A percentile compares a stretch with the other conserved stretches of the same genome.
Evolutionary conservation across 2,888 invertebrate genomes (phyloP).

Genomic region (Tineola bisselliella): DNA sequence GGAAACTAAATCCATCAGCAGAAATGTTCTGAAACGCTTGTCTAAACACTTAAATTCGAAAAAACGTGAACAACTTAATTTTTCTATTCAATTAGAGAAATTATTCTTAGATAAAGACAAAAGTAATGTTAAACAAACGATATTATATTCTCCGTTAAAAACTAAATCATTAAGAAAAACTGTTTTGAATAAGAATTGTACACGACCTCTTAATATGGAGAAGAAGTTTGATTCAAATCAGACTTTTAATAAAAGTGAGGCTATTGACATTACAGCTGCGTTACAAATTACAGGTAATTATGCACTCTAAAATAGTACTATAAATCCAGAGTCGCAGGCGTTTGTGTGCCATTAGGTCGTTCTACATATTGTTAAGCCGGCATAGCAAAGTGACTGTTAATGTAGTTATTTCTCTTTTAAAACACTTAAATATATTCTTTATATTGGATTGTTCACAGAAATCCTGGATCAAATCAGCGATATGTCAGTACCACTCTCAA

Average conservation of each 20-base stretch:
- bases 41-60: slow-evolving; percentile 38
- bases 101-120: slow-evolving; percentile 28
- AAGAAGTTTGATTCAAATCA: neutral
- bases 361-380: no score
- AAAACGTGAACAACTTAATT: slow-evolving; percentile 40
- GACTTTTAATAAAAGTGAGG: slow-evolving; percentile 23
- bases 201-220: slow-evolving; percentile 21
- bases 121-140: slow-evolving; percentile 28
- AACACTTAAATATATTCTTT: no score
- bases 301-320: no score
- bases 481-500: slow-evolving; percentile 33
- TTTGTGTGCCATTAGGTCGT: no score
- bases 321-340: no score
- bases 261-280: slow-evolving; percentile 40
- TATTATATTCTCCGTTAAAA: slow-evolving; percentile 43
- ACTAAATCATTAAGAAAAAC: slow-evolving; percentile 42
- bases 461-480: slow-evolving; percentile 51
- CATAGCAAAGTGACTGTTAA: no score
- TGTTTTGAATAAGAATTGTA: slow-evolving; percentile 34
- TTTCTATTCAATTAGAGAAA: slow-evolving; percentile 45
- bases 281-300: slow-evolving; percentile 56
- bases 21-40: slow-evolving; percentile 36
- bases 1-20: slow-evolving; percentile 32
- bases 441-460: slow-evolving; percentile 27
- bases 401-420: no score